Evolutionary conservation across 1,140 invertebrate species (phyloP), one percentile per base, ranked within the genome.

Genomic region (Aricia agestis): DNA sequence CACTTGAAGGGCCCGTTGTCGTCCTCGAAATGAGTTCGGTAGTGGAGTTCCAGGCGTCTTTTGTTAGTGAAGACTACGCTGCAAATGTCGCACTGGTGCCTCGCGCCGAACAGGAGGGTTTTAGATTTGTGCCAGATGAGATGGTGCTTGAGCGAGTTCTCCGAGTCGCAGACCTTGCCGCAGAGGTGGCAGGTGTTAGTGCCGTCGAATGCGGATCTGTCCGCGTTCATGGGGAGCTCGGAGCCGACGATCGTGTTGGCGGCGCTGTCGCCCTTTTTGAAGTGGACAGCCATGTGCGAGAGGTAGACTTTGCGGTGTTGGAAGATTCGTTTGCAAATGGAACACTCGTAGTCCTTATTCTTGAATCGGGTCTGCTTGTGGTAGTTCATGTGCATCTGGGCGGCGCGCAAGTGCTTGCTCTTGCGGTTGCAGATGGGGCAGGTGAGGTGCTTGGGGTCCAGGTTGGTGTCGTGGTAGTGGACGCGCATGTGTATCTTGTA

Each of bases 331-430:
- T 90, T 86, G 76, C 92, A 92, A 36, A 92, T 87, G 19, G 87
- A 84, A 72, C 92, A 92, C 73, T 89, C 82, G 74, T 91, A 92
- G 78, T 91, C 87, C 36, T 87, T 87, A 74, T 76, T 86, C 65
- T 87, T 77, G 74, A 91, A 91, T 19, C 89, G 85, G 1, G 88
- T 90, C 66, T 91, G 83, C 42, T 89, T 92, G 77, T 92, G 92
- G 80, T 77, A 92, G 70, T 87, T 92, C 86, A 92, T 89, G 68
- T 92, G 92, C 17, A 82, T 82, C 69, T 87, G 85, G 18, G 89
- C 89, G 6, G 90, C 90, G 15, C 92, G 86, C 5, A 92, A 74
- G 71, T 92, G 87, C 70, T 92, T 92, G 74, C 87, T 91, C 68
- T 76, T 80, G 41, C 87, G 82, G 31, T 85, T 82, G 76, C 92